Evolutionary conservation across 2,797 vertebrate genomes (phyloP).

Genomic region (Girardinus metallicus): DNA sequence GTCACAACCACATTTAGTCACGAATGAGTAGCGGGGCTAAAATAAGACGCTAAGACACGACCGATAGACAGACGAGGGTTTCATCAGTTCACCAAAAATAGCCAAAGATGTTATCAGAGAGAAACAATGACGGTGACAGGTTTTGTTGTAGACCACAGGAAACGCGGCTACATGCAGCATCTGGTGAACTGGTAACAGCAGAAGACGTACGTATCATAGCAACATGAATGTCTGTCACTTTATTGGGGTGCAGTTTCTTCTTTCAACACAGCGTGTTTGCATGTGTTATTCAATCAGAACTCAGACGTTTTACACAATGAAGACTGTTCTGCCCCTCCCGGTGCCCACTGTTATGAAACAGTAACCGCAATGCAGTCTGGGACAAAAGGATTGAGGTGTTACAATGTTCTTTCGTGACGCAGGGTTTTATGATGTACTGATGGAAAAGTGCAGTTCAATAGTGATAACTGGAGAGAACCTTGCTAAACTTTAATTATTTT

Average conservation of each 20-base stretch:
- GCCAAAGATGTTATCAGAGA: neutral
- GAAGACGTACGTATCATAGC: neutral
- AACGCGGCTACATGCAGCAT: neutral
- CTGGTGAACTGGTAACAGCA: neutral
- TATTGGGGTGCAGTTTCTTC: neutral
- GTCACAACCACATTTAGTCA: neutral
- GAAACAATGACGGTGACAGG: neutral
- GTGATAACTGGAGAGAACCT: neutral
- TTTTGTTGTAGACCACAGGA: neutral
- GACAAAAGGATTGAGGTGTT: neutral
- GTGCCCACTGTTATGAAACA: slow-evolving; percentile 2
- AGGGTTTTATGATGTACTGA: neutral
- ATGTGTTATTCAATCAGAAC: neutral
- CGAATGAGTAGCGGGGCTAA: neutral
- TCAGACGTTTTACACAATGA: slow-evolving; percentile 4
- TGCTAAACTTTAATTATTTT: neutral
- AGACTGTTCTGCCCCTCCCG: neutral
- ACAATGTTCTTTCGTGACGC: neutral
- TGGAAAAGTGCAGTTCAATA: neutral
- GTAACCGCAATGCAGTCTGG: neutral
- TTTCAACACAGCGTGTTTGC: slow-evolving; percentile 1
- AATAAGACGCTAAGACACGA: neutral
- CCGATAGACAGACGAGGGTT: neutral
- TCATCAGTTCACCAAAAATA: neutral
- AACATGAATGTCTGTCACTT: neutral